Percentiles rank a stretch among this genome's conserved stretches.
phyloP scores from a whole-genome alignment of 2,113 vertebrate species.

The Bujurquina vittata region DNA sequence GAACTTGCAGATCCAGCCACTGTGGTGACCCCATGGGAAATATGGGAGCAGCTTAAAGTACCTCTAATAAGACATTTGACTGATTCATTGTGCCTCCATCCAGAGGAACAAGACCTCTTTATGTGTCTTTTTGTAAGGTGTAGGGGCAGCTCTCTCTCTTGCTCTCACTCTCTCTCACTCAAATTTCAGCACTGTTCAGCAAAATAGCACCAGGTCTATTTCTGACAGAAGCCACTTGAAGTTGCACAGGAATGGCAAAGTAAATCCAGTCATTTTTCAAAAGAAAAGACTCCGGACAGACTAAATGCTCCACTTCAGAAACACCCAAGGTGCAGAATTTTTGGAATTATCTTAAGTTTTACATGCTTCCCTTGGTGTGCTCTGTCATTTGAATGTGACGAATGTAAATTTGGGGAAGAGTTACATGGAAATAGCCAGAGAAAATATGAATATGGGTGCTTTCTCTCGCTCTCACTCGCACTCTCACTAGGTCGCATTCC shows the following conservation, averaged over 20 bases:
- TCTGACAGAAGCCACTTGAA: background rate
- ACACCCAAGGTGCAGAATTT: background rate
- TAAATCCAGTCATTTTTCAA: background rate
- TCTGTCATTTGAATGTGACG: background rate
- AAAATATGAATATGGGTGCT: background rate
- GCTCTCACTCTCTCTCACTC: too few species aligned
- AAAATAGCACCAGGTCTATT: background rate
- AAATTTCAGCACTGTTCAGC: background rate
- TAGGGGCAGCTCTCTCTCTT: background rate
- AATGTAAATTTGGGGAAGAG: background rate
- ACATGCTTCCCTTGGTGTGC: background rate
- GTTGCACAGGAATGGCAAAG: background rate
- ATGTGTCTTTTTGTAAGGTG: background rate
- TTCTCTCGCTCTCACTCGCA: background rate
- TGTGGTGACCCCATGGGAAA: background rate
- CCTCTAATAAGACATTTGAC: background rate
- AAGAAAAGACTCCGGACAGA: too few species aligned
- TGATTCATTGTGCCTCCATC: background rate
- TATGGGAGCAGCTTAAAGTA: background rate
- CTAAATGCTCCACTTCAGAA: too few species aligned
- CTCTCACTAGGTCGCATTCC: conserved; percentile 85
- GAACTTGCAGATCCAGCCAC: background rate
- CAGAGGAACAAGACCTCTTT: background rate
- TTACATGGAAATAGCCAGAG: background rate
- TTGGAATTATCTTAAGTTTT: background rate